Base-by-base conservation (phyloP, 2,888 invertebrate species). In the Cantharis rufa region DNA sequence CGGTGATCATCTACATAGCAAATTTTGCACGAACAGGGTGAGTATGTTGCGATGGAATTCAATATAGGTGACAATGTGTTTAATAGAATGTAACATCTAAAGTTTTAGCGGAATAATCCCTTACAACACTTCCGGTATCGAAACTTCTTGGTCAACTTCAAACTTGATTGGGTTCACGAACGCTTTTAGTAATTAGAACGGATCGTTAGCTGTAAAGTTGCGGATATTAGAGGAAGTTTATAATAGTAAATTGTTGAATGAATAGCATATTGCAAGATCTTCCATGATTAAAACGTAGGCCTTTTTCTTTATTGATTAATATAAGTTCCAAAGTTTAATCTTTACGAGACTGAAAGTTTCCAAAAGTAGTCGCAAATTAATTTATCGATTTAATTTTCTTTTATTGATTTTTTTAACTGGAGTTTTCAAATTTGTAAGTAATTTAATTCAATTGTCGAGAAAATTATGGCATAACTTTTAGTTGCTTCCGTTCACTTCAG, bases 21-120 rank as follows among this genome's bases (percentile, higher is more conserved):
- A 97, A 96, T 89, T 97, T 97, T 84, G 95, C 94, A 13, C 92
- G 93, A 84, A 95, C 94, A 15, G 97, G 97, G 97, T 97, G 89
- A 94, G 94, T 91, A 16, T 62, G 11, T 73, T 69, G 15, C 10
- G 21, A 16, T 32, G 24, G 16, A 72, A 64, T 18, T 69, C 28
- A 71, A 71, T 69, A 68, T 66, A 66, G 48, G 72, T 72, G 72
- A 76, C 72, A 76, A 76, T 76, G 70, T 76, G 72, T 76, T 69
- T 72, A 72, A 69, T 69, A 28, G 69, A 69, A 69, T 21, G 28
- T 21, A 69, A 71, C 16, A 21, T 27, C 48, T 32, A 73, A 76
- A 76, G 72, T 76, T 76, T 62, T 61, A 28, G 16, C 70, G 70
- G 69, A 63, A 74, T 70, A 66, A 66, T 66, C 64, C 64, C 64